These are phyloP conservation scores for Eupeodes luniger DNA, from an alignment of 2,888 invertebrate species.

Conservation along the genomic window DNA sequence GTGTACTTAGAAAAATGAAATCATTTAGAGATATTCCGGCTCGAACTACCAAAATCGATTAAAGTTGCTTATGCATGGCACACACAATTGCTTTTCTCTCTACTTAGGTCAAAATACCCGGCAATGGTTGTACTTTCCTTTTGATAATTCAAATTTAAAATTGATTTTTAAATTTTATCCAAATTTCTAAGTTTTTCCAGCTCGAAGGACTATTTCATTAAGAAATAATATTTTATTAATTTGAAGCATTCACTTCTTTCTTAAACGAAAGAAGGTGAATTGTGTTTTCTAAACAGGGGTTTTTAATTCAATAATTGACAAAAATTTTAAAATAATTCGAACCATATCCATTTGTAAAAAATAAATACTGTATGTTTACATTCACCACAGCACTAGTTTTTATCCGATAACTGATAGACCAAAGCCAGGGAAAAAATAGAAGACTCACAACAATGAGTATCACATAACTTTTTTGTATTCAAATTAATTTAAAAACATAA, in stretches of 20 bases:
- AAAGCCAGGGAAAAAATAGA: constrained; percentile 65
- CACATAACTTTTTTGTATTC: background rate
- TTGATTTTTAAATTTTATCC: no score
- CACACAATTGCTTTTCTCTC: no score
- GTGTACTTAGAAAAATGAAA: background rate
- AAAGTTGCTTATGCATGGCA: no score
- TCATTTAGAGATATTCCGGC: background rate
- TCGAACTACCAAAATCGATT: background rate
- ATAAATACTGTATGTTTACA: background rate
- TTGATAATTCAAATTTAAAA: no score
- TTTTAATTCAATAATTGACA: background rate
- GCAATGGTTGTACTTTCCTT: no score
- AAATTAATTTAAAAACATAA: background rate
- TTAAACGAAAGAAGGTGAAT: constrained; percentile 3
- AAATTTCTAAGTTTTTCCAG: background rate
- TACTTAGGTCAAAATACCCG: no score
- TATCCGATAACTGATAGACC: constrained; percentile 56
- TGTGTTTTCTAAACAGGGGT: background rate
- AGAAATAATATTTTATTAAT: background rate
- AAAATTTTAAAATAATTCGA: background rate
- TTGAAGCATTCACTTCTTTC: constrained; percentile 3
- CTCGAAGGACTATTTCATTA: background rate
- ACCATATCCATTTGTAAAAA: background rate
- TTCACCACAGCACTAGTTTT: no score
- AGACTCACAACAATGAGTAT: constrained; percentile 49